Conservation (phyloP, 2,113 vertebrate genomes). For the Muntiacus muntjak region DNA sequence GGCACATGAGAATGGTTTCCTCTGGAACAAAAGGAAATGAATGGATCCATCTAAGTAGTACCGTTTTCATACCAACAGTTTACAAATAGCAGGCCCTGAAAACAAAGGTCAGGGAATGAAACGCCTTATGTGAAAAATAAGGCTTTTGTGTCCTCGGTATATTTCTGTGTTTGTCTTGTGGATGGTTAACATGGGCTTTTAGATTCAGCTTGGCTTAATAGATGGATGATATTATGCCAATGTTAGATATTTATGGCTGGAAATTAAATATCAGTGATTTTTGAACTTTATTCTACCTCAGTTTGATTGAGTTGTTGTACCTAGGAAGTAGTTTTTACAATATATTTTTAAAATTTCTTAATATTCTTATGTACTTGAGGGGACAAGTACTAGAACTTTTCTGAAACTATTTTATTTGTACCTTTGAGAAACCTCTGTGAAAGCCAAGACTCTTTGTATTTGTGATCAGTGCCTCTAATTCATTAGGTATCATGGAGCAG, state of each 20-base stretch:
- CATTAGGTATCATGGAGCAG: not conserved
- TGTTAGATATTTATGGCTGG: not conserved
- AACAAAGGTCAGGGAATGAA: not conserved
- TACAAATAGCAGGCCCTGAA: not conserved
- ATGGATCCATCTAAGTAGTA: not conserved
- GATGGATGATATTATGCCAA: not conserved
- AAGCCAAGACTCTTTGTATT: not conserved
- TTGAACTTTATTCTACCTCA: not conserved
- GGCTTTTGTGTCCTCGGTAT: not conserved
- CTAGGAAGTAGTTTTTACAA: not conserved
- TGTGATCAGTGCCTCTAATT: not conserved
- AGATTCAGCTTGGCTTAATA: not conserved
- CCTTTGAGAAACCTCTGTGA: not conserved
- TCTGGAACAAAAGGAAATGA: slow-evolving; percentile 26
- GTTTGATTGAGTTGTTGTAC: not conserved
- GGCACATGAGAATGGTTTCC: slow-evolving; percentile 23
- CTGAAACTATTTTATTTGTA: not conserved
- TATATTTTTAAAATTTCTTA: not conserved
- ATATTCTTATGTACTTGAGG: not conserved
- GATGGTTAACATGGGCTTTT: not conserved
- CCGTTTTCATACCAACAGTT: not conserved
- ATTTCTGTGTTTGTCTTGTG: not conserved
- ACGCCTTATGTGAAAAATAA: not conserved
- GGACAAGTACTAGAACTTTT: not conserved
- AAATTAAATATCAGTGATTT: not conserved